Evolutionary conservation across 2,888 invertebrate genomes (phyloP).

Genomic region (Drosophila trichaetosa): DNA sequence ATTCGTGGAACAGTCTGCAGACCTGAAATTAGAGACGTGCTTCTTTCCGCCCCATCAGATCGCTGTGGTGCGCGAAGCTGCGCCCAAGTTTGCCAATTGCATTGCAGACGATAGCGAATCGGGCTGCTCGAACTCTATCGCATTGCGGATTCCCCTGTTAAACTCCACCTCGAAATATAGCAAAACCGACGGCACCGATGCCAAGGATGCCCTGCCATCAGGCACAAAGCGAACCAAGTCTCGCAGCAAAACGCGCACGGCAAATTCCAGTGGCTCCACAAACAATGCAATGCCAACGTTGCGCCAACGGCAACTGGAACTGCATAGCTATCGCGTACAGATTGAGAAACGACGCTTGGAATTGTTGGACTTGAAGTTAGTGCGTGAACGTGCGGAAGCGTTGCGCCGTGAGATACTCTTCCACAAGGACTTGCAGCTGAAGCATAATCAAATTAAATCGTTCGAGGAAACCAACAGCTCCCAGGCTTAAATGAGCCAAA

Average conservation of each 20-base stretch:
- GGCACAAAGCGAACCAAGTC: slow-evolving; percentile 26
- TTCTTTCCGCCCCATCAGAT: slow-evolving; percentile 65
- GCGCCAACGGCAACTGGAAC: slow-evolving; percentile 72
- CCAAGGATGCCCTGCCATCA: slow-evolving; percentile 13
- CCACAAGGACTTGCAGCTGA: slow-evolving; percentile 75
- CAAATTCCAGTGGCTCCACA: slow-evolving; percentile 8
- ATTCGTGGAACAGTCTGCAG: slow-evolving; percentile 4
- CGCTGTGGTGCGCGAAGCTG: slow-evolving; percentile 66
- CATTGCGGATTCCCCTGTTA: slow-evolving; percentile 40
- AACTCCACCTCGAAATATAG: slow-evolving; percentile 17
- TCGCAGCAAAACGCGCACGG: slow-evolving; percentile 16
- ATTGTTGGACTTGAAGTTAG: slow-evolving; percentile 73
- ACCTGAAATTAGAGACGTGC: slow-evolving; percentile 58
- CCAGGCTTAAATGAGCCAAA: slow-evolving; percentile 44
- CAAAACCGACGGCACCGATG: slow-evolving; percentile 7
- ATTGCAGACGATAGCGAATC: slow-evolving; percentile 57
- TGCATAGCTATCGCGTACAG: slow-evolving; percentile 73
- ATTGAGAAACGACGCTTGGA: slow-evolving; percentile 77
- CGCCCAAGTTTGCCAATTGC: slow-evolving; percentile 63
- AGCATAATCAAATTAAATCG: slow-evolving; percentile 57
- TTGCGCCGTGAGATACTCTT: slow-evolving; percentile 67
- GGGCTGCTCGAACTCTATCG: slow-evolving; percentile 38
- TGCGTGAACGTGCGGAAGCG: slow-evolving; percentile 76
- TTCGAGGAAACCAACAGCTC: slow-evolving; percentile 66
- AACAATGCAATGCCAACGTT: slow-evolving; percentile 36